Evolutionary conservation across 2,888 invertebrate species (phyloP), one percentile per base, ranked within the genome.

Genomic region (Teleiodes luculella): DNA sequence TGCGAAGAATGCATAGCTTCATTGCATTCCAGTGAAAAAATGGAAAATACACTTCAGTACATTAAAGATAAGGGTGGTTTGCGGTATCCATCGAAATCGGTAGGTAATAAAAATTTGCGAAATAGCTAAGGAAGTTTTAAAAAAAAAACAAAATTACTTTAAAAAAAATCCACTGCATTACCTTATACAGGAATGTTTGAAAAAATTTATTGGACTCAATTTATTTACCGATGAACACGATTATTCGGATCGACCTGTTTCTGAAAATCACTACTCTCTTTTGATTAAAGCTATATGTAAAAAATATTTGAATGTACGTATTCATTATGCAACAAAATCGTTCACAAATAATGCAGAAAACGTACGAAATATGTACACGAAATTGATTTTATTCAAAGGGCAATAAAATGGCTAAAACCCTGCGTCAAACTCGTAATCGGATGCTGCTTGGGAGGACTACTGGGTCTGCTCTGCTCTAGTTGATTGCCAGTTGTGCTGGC

Each of bases 51-150:
- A 10, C n/a, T 52, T 8, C 6, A n/a, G 3, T 33, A 16, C 16
- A 52, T 11, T 20, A 43, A 45, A 45, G 45, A 52, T 36, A 52
- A 52, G 28, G 45, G 45, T 10, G 36, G 52, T 11, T 20, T 52
- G n/a, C 11, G 28, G 6, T 35, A 45, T 47, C 47, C 47, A 8
- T 47, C 47, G 1, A 47, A 47, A 33, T 33, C 31, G 2, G 47
- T n/a, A n/a, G n/a, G n/a, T 47, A 1, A 47, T 47, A 47, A 47
- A 47, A 16, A 31, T 47, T 8, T 47, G 31, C 11, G 31, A 47
- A 47, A 47, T 47, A 2, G 47, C 47, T 2, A 31, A 47, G 8
- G 6, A n/a, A 1, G 47, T 16, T 4, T 33, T 30, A 16, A 47
- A 10, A 45, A 30, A 31, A 47, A 47, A 47, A 1, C 31, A 47